These are phyloP conservation scores for Yponomeuta malinellus DNA, from an alignment of 2,888 invertebrate genomes.

Conservation along the genomic window DNA sequence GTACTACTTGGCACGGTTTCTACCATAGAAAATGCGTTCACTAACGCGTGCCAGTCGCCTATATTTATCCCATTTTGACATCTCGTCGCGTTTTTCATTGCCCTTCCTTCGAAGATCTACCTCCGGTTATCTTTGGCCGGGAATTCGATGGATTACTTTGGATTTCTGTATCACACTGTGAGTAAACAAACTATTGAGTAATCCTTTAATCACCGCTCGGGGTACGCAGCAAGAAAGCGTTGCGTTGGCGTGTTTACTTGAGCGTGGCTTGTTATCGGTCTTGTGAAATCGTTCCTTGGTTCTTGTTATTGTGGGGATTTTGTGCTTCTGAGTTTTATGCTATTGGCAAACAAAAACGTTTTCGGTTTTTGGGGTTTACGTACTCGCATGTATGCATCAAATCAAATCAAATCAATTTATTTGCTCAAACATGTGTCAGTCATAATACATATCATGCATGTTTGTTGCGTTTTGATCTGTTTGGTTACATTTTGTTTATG, in stretches of 20 bases:
- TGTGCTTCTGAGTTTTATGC: too few relatives aligned
- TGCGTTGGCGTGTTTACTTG: neutral
- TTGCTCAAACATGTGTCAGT: too few relatives aligned
- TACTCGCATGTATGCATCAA: too few relatives aligned
- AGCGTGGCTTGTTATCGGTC: neutral
- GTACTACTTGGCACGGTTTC: conserved; percentile 37
- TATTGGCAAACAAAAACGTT: too few relatives aligned
- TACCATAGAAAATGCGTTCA: conserved; percentile 36
- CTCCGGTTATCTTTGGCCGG: neutral
- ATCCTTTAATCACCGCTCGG: neutral
- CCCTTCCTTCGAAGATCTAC: conserved; percentile 2
- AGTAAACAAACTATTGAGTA: conserved; percentile 18
- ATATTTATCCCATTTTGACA: conserved; percentile 12
- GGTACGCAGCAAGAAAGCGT: conserved; percentile 8
- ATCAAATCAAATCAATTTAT: too few relatives aligned
- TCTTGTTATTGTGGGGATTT: neutral
- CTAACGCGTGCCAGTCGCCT: conserved; percentile 16
- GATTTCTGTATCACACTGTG: conserved; percentile 25
- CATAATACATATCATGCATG: too few relatives aligned
- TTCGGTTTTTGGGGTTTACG: too few relatives aligned
- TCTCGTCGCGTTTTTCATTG: neutral
- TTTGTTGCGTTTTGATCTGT: too few relatives aligned
- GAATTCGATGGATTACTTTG: conserved; percentile 24
- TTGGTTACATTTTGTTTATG: too few relatives aligned
- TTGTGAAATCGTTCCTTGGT: neutral